Evolutionary conservation across 2,113 vertebrate species (phyloP).

Genomic region (Amblyornis subalaris): DNA sequence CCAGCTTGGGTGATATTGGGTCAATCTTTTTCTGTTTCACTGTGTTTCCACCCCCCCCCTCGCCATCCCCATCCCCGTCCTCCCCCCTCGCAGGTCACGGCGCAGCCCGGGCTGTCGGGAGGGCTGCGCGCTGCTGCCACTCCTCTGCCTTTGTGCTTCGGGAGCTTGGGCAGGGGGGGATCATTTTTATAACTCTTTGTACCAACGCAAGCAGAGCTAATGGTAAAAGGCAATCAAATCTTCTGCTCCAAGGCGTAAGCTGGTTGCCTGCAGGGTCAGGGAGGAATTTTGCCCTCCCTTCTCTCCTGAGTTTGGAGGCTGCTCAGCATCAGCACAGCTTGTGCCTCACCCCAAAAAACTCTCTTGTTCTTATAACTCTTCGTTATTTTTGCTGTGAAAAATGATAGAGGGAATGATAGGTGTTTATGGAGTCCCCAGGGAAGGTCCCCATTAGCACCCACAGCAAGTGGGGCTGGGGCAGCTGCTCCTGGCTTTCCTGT

Average conservation of each 20-base stretch:
- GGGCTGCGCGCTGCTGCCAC: rapidly evolving
- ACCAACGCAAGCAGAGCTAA: conserved; percentile 37
- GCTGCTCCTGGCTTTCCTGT: not conserved
- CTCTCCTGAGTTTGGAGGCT: not conserved
- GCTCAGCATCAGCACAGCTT: not conserved
- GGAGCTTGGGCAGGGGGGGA: not conserved
- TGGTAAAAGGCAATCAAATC: conserved; percentile 52
- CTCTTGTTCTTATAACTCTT: not conserved
- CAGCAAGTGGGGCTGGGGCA: rapidly evolving
- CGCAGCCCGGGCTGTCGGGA: not conserved
- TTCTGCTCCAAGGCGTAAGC: conserved; percentile 45
- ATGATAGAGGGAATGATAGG: not conserved
- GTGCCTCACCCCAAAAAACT: not conserved
- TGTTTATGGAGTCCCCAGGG: not conserved
- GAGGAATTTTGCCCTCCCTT: not conserved
- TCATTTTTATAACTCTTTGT: conserved; percentile 41
- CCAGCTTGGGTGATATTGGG: conserved; percentile 58
- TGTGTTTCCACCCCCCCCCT: not conserved
- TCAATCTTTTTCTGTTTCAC: conserved; percentile 51
- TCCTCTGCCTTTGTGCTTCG: not conserved
- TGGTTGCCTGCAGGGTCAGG: conserved; percentile 4
- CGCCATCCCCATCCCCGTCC: not conserved
- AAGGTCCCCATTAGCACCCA: rapidly evolving
- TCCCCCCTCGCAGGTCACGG: not conserved
- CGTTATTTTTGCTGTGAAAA: not conserved